Conservation (phyloP, 2,797 vertebrate species). For the Microcaecilia unicolor region DNA sequence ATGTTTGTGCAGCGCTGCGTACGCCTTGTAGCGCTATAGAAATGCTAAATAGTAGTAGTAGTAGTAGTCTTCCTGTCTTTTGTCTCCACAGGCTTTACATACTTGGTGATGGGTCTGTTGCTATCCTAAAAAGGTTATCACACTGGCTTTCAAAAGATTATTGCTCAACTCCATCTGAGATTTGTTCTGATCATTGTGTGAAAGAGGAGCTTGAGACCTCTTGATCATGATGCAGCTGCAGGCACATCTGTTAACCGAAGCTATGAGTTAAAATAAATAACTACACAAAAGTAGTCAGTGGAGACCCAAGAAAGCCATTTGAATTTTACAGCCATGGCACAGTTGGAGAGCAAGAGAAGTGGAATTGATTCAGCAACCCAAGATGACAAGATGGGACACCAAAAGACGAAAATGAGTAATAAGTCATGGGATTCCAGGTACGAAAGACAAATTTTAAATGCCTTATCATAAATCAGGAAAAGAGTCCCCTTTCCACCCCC, state of each 20-base stretch:
- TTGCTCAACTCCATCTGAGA: constrained; percentile 1
- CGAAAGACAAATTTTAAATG: too few species aligned
- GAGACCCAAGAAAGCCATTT: background rate
- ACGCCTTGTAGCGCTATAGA: too few species aligned
- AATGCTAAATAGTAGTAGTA: too few species aligned
- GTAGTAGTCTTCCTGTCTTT: background rate
- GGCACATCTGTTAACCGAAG: background rate
- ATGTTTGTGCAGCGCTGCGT: too few species aligned
- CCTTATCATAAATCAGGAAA: too few species aligned
- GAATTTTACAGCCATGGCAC: background rate
- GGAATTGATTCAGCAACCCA: background rate
- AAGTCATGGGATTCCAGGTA: background rate
- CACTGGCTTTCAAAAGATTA: background rate
- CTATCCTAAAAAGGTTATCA: constrained; percentile 5
- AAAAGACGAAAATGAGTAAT: background rate
- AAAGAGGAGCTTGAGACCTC: constrained; percentile 1
- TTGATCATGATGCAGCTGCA: background rate
- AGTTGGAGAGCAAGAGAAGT: background rate
- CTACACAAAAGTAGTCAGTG: background rate
- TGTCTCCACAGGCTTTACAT: background rate
- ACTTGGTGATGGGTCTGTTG: background rate
- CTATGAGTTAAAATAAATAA: background rate
- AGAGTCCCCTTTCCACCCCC: too few species aligned
- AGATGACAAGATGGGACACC: background rate
- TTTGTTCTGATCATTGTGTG: constrained; percentile 4